Evolutionary conservation across 2,888 invertebrate genomes (phyloP).

Genomic region (Drosophila seclusa): DNA sequence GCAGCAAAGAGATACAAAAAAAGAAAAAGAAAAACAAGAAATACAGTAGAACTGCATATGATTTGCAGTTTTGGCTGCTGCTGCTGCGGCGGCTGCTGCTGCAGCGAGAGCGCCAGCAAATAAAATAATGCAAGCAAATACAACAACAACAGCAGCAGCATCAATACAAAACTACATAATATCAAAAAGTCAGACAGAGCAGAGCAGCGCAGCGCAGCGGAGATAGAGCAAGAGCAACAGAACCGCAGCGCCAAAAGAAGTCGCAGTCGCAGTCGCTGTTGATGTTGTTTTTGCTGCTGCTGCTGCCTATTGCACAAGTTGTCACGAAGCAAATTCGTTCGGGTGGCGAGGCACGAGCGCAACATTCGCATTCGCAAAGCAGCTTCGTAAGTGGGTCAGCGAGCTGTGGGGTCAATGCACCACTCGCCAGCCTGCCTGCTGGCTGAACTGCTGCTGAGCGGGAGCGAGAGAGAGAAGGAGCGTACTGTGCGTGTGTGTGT

Average conservation of each 20-base stretch:
- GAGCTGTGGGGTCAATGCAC: conserved; percentile 86
- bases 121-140: conserved; percentile 40
- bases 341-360: conserved; percentile 57
- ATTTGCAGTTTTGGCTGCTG: conserved; percentile 65
- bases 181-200: conserved; percentile 32
- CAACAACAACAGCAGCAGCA: conserved; percentile 40
- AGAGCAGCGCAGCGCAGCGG: conserved; percentile 1
- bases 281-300: conserved; percentile 18
- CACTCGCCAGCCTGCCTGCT: conserved; percentile 55
- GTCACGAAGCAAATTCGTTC: conserved; percentile 65
- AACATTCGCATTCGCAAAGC: conserved; percentile 67
- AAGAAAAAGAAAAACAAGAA: conserved; percentile 17
- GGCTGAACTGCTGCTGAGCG: conserved; percentile 17
- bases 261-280: conserved; percentile 36
- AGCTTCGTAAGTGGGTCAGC: conserved; percentile 86
- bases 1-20: conserved; percentile 35
- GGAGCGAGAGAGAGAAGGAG: conserved; percentile 22
- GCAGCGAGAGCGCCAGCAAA: conserved; percentile 49
- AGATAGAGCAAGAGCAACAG: conserved; percentile 27
- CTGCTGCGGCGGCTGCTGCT: conserved; percentile 46
- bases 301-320: conserved; percentile 75
- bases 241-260: conserved; percentile 40
- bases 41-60: conserved; percentile 54
- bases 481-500: conserved; percentile 16
- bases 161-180: conserved; percentile 55